A percentile compares a stretch with the other conserved stretches of the same genome.
Conservation (phyloP, 1,140 invertebrate species). For the Drosophila carrolli region DNA sequence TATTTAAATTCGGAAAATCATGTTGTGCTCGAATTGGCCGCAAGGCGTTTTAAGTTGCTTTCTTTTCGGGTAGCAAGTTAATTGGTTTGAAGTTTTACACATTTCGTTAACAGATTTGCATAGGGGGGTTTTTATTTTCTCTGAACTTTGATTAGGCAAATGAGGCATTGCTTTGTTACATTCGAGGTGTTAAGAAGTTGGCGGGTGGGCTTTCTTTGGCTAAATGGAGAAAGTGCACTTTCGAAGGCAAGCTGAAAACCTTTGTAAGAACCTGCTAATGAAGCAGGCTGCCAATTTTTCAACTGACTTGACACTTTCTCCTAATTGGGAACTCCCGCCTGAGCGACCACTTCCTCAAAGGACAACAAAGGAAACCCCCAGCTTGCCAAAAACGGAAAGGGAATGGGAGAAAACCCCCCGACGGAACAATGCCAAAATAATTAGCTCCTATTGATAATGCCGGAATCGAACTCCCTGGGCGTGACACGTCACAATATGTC, state of each 20-base stretch:
- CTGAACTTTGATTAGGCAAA: conserved; percentile 42
- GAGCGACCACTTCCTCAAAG: conserved; percentile 4
- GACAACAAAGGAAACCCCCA: conserved; percentile 43
- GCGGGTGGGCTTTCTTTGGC: conserved; percentile 53
- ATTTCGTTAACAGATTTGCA: conserved; percentile 61
- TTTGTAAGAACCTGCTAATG: conserved; percentile 21
- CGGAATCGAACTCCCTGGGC: conserved; percentile 53
- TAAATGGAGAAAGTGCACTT: conserved; percentile 31
- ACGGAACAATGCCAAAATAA: conserved; percentile 71
- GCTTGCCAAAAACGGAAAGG: conserved; percentile 52
- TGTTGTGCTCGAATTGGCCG: conserved; percentile 43
- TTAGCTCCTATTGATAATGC: conserved; percentile 65
- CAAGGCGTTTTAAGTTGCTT: conserved; percentile 77
- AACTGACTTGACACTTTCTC: conserved; percentile 46
- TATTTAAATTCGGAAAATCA: conserved; percentile 60
- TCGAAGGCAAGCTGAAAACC: conserved; percentile 22
- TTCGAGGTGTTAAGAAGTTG: conserved; percentile 50
- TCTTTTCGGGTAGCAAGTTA: conserved; percentile 69
- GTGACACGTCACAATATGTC: conserved; percentile 80
- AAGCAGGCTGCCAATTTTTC: conserved; percentile 31
- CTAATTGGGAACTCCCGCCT: conserved; percentile 55
- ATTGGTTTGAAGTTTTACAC: conserved; percentile 76
- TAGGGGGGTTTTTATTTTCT: conserved; percentile 19
- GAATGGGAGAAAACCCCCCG: conserved; percentile 3
- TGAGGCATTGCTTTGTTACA: conserved; percentile 26